Percentiles rank a stretch among this genome's conserved stretches.
Conservation (phyloP, 2,797 vertebrate species). For the Crax fasciolata region DNA sequence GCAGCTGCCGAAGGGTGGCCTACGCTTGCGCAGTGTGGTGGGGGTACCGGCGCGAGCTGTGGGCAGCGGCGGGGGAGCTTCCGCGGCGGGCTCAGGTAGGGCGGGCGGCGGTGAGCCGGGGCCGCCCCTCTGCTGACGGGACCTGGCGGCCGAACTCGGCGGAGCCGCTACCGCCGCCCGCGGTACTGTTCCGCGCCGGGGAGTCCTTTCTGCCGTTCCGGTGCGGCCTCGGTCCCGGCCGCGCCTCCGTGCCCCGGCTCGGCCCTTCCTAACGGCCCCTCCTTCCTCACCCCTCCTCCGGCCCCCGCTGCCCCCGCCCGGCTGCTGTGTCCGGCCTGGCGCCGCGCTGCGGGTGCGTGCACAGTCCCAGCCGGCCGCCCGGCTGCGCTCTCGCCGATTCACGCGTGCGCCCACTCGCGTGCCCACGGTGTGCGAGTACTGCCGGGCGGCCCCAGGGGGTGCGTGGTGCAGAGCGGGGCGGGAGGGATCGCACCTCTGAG, state of each 20-base stretch:
- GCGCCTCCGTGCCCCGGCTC: not conserved
- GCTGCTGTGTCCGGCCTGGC: not conserved
- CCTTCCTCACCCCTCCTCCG: not conserved
- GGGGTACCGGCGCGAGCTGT: accelerated
- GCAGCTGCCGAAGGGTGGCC: accelerated
- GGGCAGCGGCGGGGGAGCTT: accelerated
- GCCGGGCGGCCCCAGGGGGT: accelerated
- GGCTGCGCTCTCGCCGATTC: accelerated
- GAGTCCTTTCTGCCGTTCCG: not conserved
- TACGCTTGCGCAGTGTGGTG: not conserved
- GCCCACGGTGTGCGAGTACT: accelerated
- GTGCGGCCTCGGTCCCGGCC: not conserved
- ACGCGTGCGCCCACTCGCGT: not conserved
- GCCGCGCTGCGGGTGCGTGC: accelerated
- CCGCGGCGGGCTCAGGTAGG: not conserved
- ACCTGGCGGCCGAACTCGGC: accelerated
- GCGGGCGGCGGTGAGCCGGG: accelerated
- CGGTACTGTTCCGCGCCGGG: accelerated
- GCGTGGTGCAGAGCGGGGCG: no score
- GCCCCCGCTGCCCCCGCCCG: accelerated
- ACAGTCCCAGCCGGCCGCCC: accelerated
- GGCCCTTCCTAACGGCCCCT: not conserved
- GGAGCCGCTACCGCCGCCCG: not conserved
- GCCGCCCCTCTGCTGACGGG: accelerated
- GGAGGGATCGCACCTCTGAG: accelerated